A percentile compares a stretch with the other conserved stretches of the same genome.
Conservation (phyloP, 2,113 vertebrate species). For the Hippocampus mohnikei region DNA sequence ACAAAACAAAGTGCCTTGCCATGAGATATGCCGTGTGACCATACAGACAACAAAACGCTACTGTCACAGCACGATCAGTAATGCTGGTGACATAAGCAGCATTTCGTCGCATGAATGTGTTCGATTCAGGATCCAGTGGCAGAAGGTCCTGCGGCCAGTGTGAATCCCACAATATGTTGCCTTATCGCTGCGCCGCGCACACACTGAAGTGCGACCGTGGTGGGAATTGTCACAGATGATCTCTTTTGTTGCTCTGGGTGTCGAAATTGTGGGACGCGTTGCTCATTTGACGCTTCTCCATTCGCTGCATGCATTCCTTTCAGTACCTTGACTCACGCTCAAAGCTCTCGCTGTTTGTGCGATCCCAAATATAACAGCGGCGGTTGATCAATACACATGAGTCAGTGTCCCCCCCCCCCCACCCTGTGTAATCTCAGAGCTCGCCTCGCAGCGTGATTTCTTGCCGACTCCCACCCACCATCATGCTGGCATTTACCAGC, state of each 20-base stretch:
- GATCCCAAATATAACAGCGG: conserved; percentile 1
- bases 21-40: background rate
- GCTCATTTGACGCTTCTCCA: background rate
- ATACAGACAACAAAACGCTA: background rate
- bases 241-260: background rate
- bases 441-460: conserved; percentile 9
- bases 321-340: background rate
- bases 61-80: background rate
- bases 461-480: conserved; percentile 1
- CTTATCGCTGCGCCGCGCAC: conserved; percentile 18
- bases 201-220: background rate
- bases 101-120: conserved; percentile 6
- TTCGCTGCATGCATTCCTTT: background rate
- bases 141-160: background rate
- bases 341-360: background rate
- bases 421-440: conserved; percentile 5
- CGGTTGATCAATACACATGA: conserved; percentile 14
- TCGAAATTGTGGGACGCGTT: background rate
- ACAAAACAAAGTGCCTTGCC: background rate
- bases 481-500: conserved; percentile 6
- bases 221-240: conserved; percentile 5
- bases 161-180: conserved; percentile 16
- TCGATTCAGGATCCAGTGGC: conserved; percentile 30
- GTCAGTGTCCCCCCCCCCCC: background rate
- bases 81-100: conserved; percentile 9